phyloP scores from a whole-genome alignment of 2,797 vertebrate species.

The Xenops minutus region DNA sequence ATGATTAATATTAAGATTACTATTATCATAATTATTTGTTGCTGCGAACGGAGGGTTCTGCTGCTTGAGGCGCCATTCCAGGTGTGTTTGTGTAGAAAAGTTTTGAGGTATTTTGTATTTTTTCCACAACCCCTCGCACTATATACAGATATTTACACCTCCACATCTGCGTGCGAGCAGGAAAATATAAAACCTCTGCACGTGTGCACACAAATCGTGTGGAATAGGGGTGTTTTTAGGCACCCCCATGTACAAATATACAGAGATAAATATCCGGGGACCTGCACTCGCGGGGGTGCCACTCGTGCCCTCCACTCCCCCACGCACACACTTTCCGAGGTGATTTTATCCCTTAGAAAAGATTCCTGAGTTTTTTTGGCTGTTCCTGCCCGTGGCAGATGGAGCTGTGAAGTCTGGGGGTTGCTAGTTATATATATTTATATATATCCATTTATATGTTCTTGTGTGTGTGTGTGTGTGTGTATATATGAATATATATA shows the following conservation, averaged over 20 bases:
- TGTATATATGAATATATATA: background rate
- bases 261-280: background rate
- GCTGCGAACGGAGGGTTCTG: background rate
- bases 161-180: background rate
- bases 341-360: background rate
- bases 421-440: background rate
- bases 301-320: too few species aligned
- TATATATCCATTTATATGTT: too few species aligned
- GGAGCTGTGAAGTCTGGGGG: background rate
- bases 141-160: background rate
- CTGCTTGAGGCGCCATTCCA: background rate
- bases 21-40: background rate
- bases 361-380: slow-evolving; percentile 7
- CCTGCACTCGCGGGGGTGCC: background rate
- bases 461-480: too few species aligned
- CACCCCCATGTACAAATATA: background rate
- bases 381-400: background rate
- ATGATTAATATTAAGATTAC: background rate
- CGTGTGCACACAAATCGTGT: background rate
- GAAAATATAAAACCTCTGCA: fast-evolving
- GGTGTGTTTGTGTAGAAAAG: background rate
- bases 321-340: background rate
- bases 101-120: slow-evolving; percentile 31
- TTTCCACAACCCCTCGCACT: background rate
- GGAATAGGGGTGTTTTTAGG: background rate